phyloP scores from a whole-genome alignment of 1,140 invertebrate genomes.

The Papilio polytes region DNA sequence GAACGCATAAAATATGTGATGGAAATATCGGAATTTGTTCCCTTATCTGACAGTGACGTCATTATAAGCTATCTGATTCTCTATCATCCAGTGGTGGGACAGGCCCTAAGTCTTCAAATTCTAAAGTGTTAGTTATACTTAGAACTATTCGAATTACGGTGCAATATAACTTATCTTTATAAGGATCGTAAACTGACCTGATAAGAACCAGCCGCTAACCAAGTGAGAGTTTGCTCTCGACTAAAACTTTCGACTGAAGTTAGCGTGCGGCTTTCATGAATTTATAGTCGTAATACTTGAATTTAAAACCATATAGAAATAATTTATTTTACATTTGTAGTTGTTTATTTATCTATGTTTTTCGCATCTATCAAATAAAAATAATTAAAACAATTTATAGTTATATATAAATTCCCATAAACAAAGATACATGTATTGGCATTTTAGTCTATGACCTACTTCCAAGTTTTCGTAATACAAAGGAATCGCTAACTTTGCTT shows the following conservation, averaged over 20 bases:
- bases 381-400: too few species aligned
- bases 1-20: too few species aligned
- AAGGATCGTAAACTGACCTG: conserved; percentile 43
- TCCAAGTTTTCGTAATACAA: conserved; percentile 1
- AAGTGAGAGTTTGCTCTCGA: conserved; percentile 38
- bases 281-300: not conserved
- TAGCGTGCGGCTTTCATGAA: not conserved
- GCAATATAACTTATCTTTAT: conserved; percentile 45
- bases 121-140: conserved; percentile 7
- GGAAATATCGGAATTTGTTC: too few species aligned
- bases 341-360: not conserved
- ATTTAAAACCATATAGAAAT: not conserved
- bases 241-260: conserved; percentile 36
- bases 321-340: not conserved
- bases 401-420: too few species aligned
- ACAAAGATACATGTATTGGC: too few species aligned
- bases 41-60: too few species aligned
- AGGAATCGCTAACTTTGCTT: not conserved
- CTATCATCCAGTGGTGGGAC: too few species aligned
- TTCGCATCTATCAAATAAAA: too few species aligned
- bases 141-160: conserved; percentile 19
- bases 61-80: too few species aligned
- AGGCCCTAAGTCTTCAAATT: not conserved
- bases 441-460: not conserved
- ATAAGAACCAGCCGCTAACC: conserved; percentile 47